Evolutionary conservation across 2,113 vertebrate species (phyloP).

Genomic region (Hypocryptadius cinnamomeus): DNA sequence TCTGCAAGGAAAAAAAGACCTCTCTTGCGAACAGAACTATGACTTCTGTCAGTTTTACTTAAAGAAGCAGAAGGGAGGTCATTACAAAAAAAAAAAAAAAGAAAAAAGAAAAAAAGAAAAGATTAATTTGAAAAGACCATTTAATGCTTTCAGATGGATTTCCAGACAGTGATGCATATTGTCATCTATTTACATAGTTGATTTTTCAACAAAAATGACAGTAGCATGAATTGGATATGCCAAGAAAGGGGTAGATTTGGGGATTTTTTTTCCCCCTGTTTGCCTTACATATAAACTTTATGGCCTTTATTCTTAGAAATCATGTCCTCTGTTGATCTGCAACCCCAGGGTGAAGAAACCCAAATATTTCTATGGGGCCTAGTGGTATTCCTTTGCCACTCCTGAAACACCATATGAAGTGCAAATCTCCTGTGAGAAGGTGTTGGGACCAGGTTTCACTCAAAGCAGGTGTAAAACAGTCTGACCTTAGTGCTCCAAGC

Average conservation of each 20-base stretch:
- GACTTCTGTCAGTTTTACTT: background rate
- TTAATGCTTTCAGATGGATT: background rate
- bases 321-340: background rate
- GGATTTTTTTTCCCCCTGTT: accelerated
- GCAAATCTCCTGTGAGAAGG: background rate
- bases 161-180: background rate
- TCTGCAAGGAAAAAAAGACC: background rate
- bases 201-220: background rate
- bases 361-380: accelerated
- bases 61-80: background rate
- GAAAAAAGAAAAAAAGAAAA: background rate
- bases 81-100: background rate
- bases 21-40: background rate
- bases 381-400: background rate
- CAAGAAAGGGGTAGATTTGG: background rate
- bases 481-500: background rate
- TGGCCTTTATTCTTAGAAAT: background rate
- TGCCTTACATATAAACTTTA: background rate
- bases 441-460: background rate
- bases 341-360: background rate
- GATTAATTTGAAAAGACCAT: background rate
- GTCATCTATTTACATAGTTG: background rate
- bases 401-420: background rate
- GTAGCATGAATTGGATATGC: background rate
- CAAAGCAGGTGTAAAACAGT: background rate